These are phyloP conservation scores for Sturnus vulgaris DNA, from an alignment of 2,113 vertebrate species.

Conservation along the genomic window DNA sequence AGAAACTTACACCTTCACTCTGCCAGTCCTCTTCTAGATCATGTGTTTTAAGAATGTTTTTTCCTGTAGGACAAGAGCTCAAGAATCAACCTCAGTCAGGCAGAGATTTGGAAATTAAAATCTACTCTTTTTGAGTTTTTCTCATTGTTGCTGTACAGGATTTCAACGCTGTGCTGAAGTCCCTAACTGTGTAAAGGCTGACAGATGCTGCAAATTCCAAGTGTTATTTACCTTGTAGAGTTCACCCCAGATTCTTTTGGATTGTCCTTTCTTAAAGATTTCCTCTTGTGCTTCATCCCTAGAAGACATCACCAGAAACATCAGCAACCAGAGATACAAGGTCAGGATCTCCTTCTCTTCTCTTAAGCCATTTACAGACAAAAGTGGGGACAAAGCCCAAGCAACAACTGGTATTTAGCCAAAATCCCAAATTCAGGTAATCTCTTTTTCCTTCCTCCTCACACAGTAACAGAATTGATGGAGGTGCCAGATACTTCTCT, in stretches of 20 bases:
- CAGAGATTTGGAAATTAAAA: neutral
- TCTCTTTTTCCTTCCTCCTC: neutral
- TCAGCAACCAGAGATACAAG: neutral
- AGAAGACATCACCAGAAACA: conserved; percentile 7
- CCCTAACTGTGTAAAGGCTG: neutral
- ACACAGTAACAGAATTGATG: neutral
- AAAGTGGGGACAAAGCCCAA: neutral
- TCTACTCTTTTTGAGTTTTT: neutral
- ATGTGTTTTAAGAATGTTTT: neutral
- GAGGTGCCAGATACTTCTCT: neutral
- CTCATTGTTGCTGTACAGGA: neutral
- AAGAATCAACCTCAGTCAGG: neutral
- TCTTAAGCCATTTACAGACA: neutral
- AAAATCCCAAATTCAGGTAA: neutral
- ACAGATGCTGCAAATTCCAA: neutral
- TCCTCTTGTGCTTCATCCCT: conserved; percentile 91
- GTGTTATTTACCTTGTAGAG: conserved; percentile 86
- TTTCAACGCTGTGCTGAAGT: neutral
- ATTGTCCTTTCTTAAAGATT: conserved; percentile 97
- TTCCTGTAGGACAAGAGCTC: neutral
- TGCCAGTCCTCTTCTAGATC: neutral
- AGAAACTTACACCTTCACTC: neutral
- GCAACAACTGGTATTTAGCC: neutral
- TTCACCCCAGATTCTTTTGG: conserved; percentile 97
- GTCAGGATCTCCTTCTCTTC: neutral